Percentiles rank a stretch among this genome's conserved stretches.
phyloP scores from a whole-genome alignment of 2,113 vertebrate species.

The Stigmatopora nigra region DNA sequence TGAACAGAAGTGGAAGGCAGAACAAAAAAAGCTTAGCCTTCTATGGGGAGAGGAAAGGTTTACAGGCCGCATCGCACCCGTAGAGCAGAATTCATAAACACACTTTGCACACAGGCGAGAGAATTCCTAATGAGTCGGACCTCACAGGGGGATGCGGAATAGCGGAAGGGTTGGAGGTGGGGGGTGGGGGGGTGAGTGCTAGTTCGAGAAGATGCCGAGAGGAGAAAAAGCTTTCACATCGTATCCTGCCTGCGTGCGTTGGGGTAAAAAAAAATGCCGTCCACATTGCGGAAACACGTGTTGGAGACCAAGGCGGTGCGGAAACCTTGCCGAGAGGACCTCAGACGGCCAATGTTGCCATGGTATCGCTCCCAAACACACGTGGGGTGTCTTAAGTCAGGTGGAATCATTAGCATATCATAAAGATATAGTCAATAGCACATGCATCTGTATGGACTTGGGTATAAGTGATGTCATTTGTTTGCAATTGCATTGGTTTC shows the following conservation, averaged over 20 bases:
- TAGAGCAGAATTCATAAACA: slow-evolving; percentile 60
- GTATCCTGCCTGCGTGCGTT: slow-evolving; percentile 38
- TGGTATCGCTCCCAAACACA: slow-evolving; percentile 47
- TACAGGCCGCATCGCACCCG: slow-evolving; percentile 56
- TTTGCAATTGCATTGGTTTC: too few species aligned
- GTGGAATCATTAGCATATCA: slow-evolving; percentile 52
- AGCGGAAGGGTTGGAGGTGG: background rate
- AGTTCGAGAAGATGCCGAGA: slow-evolving; percentile 3
- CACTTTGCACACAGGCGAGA: slow-evolving; percentile 41
- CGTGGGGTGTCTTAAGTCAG: slow-evolving; percentile 35
- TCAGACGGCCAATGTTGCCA: slow-evolving; percentile 53
- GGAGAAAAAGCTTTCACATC: slow-evolving; percentile 27
- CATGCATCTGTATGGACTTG: too few species aligned
- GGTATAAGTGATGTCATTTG: too few species aligned
- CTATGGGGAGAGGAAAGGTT: slow-evolving; percentile 52
- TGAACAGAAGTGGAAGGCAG: slow-evolving; percentile 8
- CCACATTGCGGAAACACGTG: slow-evolving; percentile 20
- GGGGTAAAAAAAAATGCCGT: slow-evolving; percentile 36
- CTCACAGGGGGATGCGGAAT: slow-evolving; percentile 43
- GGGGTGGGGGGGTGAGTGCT: slow-evolving; percentile 24
- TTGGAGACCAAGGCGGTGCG: slow-evolving; percentile 36
- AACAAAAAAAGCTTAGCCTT: slow-evolving; percentile 36
- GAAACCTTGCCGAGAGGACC: slow-evolving; percentile 47
- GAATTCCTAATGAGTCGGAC: slow-evolving; percentile 59
- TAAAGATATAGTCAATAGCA: slow-evolving; percentile 4